Conservation (phyloP, 64 coral and sea anemone genomes). For the Porites lutea region DNA sequence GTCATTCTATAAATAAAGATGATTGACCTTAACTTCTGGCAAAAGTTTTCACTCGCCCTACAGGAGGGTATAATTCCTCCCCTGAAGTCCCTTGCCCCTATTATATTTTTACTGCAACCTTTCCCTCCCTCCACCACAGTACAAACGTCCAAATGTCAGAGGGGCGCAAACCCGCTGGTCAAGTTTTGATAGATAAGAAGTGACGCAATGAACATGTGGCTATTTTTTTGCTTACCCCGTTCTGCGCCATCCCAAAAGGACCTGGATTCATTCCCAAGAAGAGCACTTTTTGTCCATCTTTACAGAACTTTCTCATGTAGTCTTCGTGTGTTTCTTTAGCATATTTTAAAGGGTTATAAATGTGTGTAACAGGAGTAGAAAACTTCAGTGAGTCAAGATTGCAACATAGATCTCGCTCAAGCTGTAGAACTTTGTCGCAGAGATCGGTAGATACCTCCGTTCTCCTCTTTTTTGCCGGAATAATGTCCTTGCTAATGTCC, state of each 20-base stretch:
- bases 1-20: too few species aligned
- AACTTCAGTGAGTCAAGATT: conserved; percentile 56
- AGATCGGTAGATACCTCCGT: neutral
- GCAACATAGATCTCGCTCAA: conserved; percentile 50
- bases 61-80: too few species aligned
- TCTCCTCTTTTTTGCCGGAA: conserved; percentile 20
- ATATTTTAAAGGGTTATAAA: conserved; percentile 91
- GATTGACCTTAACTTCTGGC: too few species aligned
- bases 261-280: conserved; percentile 95
- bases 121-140: too few species aligned
- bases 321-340: conserved; percentile 68
- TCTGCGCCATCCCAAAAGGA: conserved; percentile 95
- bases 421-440: conserved; percentile 49
- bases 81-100: too few species aligned
- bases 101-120: too few species aligned
- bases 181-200: neutral
- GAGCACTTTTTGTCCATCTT: conserved; percentile 72
- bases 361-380: conserved; percentile 47
- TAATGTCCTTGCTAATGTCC: neutral
- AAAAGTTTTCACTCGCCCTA: too few species aligned
- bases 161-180: too few species aligned
- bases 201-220: neutral
- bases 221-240: conserved; percentile 70
- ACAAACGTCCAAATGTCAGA: too few species aligned
- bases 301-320: conserved; percentile 81